A percentile compares a stretch with the other conserved stretches of the same genome.
These are phyloP conservation scores for Coleophora deauratella DNA, from an alignment of 2,888 invertebrate species.

Conservation along the genomic window DNA sequence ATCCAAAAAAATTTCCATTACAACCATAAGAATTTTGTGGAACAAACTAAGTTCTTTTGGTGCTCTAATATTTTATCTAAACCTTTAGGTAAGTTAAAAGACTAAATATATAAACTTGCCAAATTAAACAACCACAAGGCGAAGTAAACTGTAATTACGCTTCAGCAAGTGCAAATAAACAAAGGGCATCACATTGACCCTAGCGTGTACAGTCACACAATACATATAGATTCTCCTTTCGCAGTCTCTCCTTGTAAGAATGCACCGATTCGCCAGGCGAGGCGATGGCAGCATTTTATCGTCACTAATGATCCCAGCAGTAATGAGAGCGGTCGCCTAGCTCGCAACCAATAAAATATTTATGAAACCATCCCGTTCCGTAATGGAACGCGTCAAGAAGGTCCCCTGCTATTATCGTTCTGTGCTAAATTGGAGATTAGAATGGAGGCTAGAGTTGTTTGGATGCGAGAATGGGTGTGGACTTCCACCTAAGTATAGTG, in stretches of 20 bases:
- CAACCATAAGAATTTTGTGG: too few relatives aligned
- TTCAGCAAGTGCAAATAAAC: conserved; percentile 34
- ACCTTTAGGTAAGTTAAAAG: not conserved
- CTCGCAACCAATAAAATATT: conserved; percentile 65
- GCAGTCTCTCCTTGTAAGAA: conserved; percentile 31
- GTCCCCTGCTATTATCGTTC: conserved; percentile 39
- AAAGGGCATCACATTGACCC: conserved; percentile 28
- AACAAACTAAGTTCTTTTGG: too few relatives aligned
- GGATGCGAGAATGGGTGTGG: conserved; percentile 9
- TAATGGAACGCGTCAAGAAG: conserved; percentile 60
- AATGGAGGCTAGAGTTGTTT: conserved; percentile 13
- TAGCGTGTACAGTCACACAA: too few relatives aligned
- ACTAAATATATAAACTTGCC: not conserved
- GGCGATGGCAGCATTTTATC: conserved; percentile 57
- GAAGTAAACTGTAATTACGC: conserved; percentile 31
- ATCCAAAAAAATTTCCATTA: too few relatives aligned
- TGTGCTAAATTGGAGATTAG: conserved; percentile 17
- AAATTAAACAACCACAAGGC: too few relatives aligned
- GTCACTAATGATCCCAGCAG: conserved; percentile 58
- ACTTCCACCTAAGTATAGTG: too few relatives aligned
- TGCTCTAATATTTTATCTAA: too few relatives aligned
- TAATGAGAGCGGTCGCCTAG: conserved; percentile 53
- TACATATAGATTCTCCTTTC: too few relatives aligned
- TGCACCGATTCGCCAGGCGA: conserved; percentile 34
- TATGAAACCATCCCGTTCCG: conserved; percentile 56